Conservation (phyloP, 2,888 invertebrate species). For the Andricus curvator region DNA sequence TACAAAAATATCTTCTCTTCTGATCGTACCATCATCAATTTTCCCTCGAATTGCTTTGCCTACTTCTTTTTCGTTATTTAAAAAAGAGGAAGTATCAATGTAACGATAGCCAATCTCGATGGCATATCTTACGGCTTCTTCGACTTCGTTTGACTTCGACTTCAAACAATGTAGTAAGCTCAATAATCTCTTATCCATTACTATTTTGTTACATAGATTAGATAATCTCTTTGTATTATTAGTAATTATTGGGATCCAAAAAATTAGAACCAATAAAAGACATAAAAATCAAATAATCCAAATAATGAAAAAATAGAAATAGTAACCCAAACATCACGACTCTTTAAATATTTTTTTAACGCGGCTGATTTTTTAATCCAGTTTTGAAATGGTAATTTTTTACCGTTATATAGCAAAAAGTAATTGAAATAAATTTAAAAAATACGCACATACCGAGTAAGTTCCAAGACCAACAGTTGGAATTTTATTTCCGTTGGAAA, state of each 20-base stretch:
- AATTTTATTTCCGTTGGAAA: constrained; percentile 74
- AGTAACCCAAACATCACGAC: too few species aligned
- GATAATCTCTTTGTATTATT: too few species aligned
- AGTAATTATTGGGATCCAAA: too few species aligned
- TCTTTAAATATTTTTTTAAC: not conserved
- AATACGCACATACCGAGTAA: constrained; percentile 69
- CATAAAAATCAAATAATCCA: not conserved
- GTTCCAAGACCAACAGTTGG: constrained; percentile 77
- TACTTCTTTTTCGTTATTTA: constrained; percentile 79
- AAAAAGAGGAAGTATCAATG: constrained; percentile 81
- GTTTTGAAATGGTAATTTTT: too few species aligned
- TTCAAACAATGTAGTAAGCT: constrained; percentile 61
- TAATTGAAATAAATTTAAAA: not conserved
- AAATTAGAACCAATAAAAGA: not conserved
- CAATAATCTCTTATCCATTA: too few species aligned
- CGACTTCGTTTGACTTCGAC: constrained; percentile 85
- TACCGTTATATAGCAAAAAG: not conserved
- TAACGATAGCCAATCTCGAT: constrained; percentile 80
- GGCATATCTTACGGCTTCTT: constrained; percentile 76
- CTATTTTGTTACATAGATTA: too few species aligned
- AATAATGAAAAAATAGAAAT: not conserved
- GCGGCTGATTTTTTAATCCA: too few species aligned
- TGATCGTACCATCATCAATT: constrained; percentile 77
- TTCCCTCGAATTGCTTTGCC: constrained; percentile 79
- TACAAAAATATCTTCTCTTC: constrained; percentile 80